Conservation (phyloP, 2,797 vertebrate species). For the Cossypha caffra region DNA sequence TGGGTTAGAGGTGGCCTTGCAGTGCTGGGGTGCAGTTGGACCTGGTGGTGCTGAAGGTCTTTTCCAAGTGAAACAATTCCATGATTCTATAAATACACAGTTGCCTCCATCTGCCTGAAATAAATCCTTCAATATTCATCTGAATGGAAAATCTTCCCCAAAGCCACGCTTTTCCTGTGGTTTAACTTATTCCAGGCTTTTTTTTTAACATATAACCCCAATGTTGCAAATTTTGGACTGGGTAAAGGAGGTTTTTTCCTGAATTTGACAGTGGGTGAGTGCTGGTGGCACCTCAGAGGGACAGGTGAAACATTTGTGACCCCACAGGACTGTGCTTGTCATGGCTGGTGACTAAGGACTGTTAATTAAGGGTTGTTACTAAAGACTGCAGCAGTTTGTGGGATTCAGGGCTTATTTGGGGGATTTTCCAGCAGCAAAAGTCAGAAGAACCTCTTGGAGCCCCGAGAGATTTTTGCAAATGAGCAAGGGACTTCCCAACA, state of each 20-base stretch:
- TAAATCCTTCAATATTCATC: not conserved
- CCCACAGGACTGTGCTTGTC: not conserved
- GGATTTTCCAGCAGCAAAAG: not conserved
- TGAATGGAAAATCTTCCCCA: not conserved
- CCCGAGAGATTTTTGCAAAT: not conserved
- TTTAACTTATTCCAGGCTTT: not conserved
- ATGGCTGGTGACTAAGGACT: not conserved
- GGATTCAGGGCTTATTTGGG: not conserved
- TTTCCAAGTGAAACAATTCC: not conserved
- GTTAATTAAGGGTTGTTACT: not conserved
- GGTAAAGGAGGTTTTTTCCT: not conserved
- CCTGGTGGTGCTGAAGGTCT: not conserved
- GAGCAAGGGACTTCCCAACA: not conserved
- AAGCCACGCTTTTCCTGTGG: not conserved
- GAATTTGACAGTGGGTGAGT: not conserved
- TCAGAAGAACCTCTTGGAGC: not conserved
- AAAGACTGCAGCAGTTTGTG: not conserved
- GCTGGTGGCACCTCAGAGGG: not conserved
- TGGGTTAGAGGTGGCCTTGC: not conserved
- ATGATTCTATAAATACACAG: not conserved
- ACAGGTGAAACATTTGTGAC: not conserved
- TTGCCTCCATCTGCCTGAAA: not conserved
- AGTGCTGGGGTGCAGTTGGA: not conserved
- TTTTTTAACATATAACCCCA: accelerated
- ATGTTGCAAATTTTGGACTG: accelerated